Evolutionary conservation across 2,797 vertebrate species (phyloP).

Genomic region (Gobio occitaniae): DNA sequence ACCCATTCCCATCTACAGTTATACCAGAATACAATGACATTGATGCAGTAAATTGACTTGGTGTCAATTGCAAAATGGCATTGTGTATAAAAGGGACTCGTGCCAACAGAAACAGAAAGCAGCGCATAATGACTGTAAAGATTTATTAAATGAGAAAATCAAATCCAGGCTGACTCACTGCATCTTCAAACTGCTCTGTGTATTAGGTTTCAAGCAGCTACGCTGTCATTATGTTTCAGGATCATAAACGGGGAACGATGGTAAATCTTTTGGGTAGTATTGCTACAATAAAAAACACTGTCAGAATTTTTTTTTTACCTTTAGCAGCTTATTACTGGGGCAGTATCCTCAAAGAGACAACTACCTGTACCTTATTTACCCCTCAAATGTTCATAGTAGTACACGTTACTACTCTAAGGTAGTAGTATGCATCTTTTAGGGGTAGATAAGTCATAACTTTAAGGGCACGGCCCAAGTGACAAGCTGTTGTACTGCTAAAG

Average conservation of each 20-base stretch:
- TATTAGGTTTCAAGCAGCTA: constrained; percentile 24
- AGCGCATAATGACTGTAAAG: neutral
- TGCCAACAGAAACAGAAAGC: constrained; percentile 28
- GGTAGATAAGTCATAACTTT: neutral
- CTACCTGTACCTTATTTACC: neutral
- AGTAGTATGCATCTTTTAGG: neutral
- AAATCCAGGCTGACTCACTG: constrained; percentile 2
- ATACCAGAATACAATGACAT: constrained; percentile 6
- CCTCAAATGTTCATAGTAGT: neutral
- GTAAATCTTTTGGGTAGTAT: neutral
- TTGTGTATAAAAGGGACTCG: neutral
- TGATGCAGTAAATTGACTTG: constrained; percentile 6
- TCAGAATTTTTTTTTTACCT: neutral
- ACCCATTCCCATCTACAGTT: neutral
- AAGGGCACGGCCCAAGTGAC: neutral
- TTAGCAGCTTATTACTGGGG: neutral
- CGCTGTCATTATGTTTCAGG: neutral
- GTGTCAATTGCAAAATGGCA: neutral
- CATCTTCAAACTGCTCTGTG: neutral
- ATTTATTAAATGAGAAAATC: constrained; percentile 1
- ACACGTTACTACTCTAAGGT: neutral
- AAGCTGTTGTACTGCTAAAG: neutral
- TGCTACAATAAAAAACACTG: neutral
- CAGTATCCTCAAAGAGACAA: neutral
- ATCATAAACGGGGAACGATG: neutral